Conservation (phyloP, 2,113 vertebrate species). For the Chauna torquata region DNA sequence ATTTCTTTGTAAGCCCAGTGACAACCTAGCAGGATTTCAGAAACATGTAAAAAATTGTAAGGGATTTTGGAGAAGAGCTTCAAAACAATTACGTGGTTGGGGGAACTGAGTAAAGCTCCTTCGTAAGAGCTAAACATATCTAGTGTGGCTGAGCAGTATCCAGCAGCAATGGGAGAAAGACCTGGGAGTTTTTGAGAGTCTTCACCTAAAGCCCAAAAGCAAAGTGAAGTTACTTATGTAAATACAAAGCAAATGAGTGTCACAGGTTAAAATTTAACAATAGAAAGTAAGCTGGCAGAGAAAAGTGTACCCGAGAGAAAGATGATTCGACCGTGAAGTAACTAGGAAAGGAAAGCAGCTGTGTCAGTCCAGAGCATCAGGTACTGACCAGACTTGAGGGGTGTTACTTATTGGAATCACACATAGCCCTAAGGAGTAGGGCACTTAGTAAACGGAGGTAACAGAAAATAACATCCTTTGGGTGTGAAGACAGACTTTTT, state of each 20-base stretch:
- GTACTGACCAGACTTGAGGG: not conserved
- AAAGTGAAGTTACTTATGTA: not conserved
- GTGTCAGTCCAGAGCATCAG: not conserved
- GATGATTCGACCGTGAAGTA: not conserved
- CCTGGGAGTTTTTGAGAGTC: not conserved
- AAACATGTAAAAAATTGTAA: not conserved
- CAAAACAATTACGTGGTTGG: not conserved
- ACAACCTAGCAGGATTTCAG: not conserved
- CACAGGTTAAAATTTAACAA: not conserved
- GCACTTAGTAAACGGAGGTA: not conserved
- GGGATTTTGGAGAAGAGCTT: not conserved
- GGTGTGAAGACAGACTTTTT: not conserved
- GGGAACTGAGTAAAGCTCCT: not conserved
- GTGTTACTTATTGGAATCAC: not conserved
- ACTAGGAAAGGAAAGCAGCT: not conserved
- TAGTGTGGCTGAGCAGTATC: not conserved
- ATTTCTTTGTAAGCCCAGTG: not conserved
- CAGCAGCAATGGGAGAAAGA: not conserved
- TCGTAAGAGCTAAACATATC: not conserved
- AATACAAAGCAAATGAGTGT: not conserved
- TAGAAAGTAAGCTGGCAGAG: not conserved
- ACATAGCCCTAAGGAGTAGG: rapidly evolving
- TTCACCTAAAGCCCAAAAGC: not conserved
- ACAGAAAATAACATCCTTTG: not conserved
- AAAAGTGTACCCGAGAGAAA: not conserved